These are phyloP conservation scores for Rana temporaria DNA, from an alignment of 2,113 vertebrate species.

Conservation along the genomic window DNA sequence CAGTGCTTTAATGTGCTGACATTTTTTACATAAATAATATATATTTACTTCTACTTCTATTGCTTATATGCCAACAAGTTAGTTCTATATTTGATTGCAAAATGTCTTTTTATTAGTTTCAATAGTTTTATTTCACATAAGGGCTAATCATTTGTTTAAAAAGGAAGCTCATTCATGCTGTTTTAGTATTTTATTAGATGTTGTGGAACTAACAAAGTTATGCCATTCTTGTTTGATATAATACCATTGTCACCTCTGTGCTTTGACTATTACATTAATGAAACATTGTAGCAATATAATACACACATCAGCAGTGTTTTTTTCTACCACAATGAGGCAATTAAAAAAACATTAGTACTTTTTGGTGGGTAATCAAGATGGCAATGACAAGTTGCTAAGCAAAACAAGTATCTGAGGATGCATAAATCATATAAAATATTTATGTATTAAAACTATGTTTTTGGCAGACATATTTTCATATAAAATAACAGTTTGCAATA, in stretches of 20 bases:
- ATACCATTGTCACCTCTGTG: slow-evolving; percentile 10
- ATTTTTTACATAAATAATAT: slow-evolving; percentile 47
- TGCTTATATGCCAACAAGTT: slow-evolving; percentile 15
- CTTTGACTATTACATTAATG: slow-evolving; percentile 3
- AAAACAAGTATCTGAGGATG: slow-evolving; percentile 28
- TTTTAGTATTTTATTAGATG: slow-evolving; percentile 23
- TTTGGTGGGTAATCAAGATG: slow-evolving; percentile 43
- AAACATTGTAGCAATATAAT: slow-evolving; percentile 30
- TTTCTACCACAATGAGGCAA: slow-evolving; percentile 41
- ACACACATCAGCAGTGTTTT: slow-evolving; percentile 23
- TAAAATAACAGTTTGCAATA: slow-evolving; percentile 11
- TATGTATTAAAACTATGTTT: slow-evolving; percentile 27
- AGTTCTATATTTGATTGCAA: slow-evolving; percentile 4
- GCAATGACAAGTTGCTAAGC: slow-evolving; percentile 33
- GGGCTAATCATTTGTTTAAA: not conserved
- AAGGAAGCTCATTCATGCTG: not conserved
- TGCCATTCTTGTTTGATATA: slow-evolving; percentile 6
- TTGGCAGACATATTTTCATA: slow-evolving; percentile 27
- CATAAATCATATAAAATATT: slow-evolving; percentile 37
- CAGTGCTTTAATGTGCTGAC: slow-evolving; percentile 17
- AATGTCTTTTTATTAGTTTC: slow-evolving; percentile 7
- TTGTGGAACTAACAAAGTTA: slow-evolving; percentile 14
- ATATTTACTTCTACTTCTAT: slow-evolving; percentile 23
- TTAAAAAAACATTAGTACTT: slow-evolving; percentile 51
- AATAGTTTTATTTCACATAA: not conserved